phyloP scores from a whole-genome alignment of 2,888 invertebrate genomes.

The Heliothis peltigera region DNA sequence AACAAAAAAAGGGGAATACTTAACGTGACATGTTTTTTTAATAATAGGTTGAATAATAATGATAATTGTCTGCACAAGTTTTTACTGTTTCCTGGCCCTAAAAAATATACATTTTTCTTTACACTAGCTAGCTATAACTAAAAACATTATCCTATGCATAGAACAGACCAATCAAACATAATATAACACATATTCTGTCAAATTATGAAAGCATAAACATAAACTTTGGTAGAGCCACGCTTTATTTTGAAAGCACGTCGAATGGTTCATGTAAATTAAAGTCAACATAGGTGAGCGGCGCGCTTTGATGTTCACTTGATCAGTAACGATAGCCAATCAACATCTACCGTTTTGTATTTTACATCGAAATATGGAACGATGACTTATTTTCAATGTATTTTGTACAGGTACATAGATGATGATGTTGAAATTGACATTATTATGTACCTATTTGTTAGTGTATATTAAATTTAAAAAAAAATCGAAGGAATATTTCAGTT shows the following conservation, averaged over 20 bases:
- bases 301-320: constrained; percentile 24
- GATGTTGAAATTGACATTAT: too few relatives aligned
- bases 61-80: too few relatives aligned
- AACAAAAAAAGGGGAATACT: too few relatives aligned
- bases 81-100: too few relatives aligned
- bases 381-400: not conserved
- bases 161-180: not conserved
- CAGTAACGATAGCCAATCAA: constrained; percentile 10
- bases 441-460: too few relatives aligned
- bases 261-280: constrained; percentile 3
- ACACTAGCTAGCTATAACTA: not conserved
- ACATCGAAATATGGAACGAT: not conserved
- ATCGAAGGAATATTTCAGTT: too few relatives aligned
- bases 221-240: not conserved
- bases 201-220: not conserved
- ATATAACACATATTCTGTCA: not conserved
- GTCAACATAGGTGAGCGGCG: not conserved
- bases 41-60: too few relatives aligned
- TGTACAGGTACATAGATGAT: not conserved
- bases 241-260: constrained; percentile 1
- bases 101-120: too few relatives aligned
- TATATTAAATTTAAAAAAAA: too few relatives aligned
- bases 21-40: too few relatives aligned
- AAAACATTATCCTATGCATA: not conserved
- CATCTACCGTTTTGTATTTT: not conserved